Base-by-base conservation (phyloP, 2,888 invertebrate species). In the Laothoe populi region DNA sequence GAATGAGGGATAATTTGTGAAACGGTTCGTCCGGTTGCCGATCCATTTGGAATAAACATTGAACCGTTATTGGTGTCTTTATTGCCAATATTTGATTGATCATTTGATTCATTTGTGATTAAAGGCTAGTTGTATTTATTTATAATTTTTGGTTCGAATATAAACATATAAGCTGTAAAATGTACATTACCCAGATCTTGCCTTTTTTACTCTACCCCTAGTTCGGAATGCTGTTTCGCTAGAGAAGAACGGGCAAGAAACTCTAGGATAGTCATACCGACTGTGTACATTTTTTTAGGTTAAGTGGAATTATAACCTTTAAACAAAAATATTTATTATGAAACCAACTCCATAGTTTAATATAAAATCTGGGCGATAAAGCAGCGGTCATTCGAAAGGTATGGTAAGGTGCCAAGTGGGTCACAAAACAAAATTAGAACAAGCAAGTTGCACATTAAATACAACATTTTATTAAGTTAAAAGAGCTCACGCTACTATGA, bases 401-500 rank as follows among this genome's bases (percentile, higher is more conserved):
- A 44, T 45, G 24, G 1, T 16, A 10, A 57, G 45, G 35, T 58
- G 26, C 48, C 45, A 60, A 46, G 44, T 57, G 57, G 70, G 74
- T 69, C 68, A 66, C 59, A 66, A 74, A 66, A 68, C 71, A 65
- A 66, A 53, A 59, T 49, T 63, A 35, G 59, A 58, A 60, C 60
- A 62, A 46, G 60, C 74, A 66, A 64, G 63, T 63, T 65, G 64
- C 65, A 70, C 69, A 66, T 59, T 53, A 61, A 64, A 49, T 61
- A 57, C 66, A 70, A 71, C 70, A 75, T 69, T 74, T 70, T 73
- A 70, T 71, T 73, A 73, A 72, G 66, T 70, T 66, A 66, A 71
- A 75, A 69, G 69, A 61, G 63, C 68, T 71, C 78, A 77, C 73
- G 78, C 78, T 70, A 71, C 72, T 70, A 70, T 73, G 68, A 75